Percentiles rank a stretch among this genome's conserved stretches.
These are phyloP conservation scores for Tinamus guttatus DNA, from an alignment of 2,113 vertebrate species.

Conservation along the genomic window DNA sequence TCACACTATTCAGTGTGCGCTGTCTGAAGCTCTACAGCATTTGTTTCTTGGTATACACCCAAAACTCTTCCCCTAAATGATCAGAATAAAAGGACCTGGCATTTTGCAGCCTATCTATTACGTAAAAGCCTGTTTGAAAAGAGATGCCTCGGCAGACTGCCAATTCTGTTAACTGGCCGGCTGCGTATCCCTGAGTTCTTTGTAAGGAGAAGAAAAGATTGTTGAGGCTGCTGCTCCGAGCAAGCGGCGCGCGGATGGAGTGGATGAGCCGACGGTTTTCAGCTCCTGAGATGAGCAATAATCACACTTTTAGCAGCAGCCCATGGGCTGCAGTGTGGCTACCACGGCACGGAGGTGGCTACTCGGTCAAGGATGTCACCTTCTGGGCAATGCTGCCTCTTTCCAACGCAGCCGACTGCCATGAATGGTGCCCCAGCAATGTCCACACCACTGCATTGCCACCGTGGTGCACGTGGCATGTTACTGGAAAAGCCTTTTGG, in stretches of 20 bases:
- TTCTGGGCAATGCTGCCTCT: constrained; percentile 1
- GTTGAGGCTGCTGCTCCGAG: background rate
- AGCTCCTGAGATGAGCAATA: constrained; percentile 39
- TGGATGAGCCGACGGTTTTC: constrained; percentile 20
- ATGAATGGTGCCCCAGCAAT: background rate
- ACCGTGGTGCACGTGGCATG: background rate
- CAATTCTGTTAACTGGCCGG: background rate
- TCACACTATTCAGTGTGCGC: background rate
- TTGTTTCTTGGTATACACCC: background rate
- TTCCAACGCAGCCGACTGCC: background rate
- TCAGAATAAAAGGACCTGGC: background rate
- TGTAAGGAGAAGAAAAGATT: background rate
- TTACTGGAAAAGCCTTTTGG: background rate
- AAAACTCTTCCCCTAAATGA: background rate
- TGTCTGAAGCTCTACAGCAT: background rate
- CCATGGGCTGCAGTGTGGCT: background rate
- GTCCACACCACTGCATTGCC: background rate
- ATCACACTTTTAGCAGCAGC: constrained; percentile 5
- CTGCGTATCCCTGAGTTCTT: background rate
- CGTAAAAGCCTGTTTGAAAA: background rate
- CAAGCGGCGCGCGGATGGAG: background rate
- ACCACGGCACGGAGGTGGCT: background rate
- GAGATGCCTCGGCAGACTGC: background rate
- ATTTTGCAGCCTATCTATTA: background rate
- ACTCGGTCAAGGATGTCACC: background rate